A percentile compares a stretch with the other conserved stretches of the same genome.
Conservation (phyloP, 2,113 vertebrate species). For the Anser brachyrhynchus region DNA sequence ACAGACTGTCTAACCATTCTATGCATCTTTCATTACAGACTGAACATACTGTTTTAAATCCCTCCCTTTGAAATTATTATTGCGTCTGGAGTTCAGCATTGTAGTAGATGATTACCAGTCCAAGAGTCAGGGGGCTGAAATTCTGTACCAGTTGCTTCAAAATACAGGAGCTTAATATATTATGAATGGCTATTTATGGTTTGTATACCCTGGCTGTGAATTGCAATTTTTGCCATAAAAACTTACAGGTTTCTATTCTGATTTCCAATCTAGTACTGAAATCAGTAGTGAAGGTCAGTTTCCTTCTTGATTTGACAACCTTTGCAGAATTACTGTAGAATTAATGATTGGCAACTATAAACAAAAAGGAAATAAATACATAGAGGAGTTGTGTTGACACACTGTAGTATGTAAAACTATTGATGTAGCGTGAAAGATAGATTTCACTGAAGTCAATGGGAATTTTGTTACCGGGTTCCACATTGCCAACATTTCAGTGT, state of each 20-base stretch:
- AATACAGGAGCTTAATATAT: not conserved
- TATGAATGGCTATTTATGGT: not conserved
- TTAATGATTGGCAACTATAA: not conserved
- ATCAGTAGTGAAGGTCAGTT: not conserved
- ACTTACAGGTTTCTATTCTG: not conserved
- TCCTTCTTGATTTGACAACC: not conserved
- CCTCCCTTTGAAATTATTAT: not conserved
- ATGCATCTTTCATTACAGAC: not conserved
- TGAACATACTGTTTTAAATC: not conserved
- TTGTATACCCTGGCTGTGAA: not conserved
- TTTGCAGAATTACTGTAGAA: not conserved
- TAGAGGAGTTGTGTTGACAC: not conserved
- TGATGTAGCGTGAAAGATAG: not conserved
- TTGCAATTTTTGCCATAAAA: not conserved
- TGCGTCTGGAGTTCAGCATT: not conserved
- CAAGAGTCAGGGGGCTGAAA: not conserved
- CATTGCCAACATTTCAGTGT: not conserved
- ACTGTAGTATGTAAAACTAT: not conserved
- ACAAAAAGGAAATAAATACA: not conserved
- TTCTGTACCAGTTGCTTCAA: not conserved
- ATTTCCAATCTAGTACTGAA: not conserved
- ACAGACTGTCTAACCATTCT: not conserved
- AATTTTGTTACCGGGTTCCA: not conserved
- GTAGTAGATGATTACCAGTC: not conserved
- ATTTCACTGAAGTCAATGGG: not conserved